phyloP scores from a whole-genome alignment of 2,888 invertebrate genomes.

The Lasioglossum morio region DNA sequence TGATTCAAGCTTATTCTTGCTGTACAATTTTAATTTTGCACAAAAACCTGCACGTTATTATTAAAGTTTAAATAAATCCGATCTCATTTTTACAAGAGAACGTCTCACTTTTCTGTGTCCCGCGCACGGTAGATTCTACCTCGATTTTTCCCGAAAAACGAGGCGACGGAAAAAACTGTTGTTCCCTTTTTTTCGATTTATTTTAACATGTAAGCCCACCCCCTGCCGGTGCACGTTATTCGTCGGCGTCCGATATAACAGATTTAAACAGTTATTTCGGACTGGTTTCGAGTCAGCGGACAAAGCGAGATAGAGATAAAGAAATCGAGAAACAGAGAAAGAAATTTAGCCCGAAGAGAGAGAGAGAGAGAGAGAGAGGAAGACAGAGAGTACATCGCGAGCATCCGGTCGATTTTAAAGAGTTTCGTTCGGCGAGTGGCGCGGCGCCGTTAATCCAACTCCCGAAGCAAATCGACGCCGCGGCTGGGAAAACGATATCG shows the following conservation, averaged over 20 bases:
- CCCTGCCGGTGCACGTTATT: background rate
- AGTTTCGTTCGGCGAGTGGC: slow-evolving; percentile 37
- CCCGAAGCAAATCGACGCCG: slow-evolving; percentile 35
- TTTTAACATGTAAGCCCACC: background rate
- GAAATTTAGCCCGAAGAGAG: background rate
- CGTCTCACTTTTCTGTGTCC: too few species aligned
- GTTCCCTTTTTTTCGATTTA: too few species aligned
- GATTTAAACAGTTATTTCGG: background rate
- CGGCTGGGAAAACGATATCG: slow-evolving; percentile 33
- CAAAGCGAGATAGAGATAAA: background rate
- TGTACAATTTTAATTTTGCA: too few species aligned
- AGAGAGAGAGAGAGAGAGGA: background rate
- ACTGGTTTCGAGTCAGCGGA: background rate
- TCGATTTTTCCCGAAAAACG: too few species aligned
- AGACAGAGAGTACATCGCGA: background rate
- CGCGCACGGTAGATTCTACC: too few species aligned
- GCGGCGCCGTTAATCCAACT: slow-evolving; percentile 39
- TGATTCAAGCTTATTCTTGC: rapidly evolving
- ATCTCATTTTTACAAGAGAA: too few species aligned
- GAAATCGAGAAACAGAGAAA: background rate
- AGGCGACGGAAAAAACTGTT: too few species aligned
- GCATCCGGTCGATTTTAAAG: slow-evolving; percentile 44
- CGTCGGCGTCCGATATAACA: background rate
- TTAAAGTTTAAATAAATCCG: too few species aligned
- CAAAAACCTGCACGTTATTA: too few species aligned